Conservation (phyloP, 2,113 vertebrate genomes). For the Gallinago undulata region DNA sequence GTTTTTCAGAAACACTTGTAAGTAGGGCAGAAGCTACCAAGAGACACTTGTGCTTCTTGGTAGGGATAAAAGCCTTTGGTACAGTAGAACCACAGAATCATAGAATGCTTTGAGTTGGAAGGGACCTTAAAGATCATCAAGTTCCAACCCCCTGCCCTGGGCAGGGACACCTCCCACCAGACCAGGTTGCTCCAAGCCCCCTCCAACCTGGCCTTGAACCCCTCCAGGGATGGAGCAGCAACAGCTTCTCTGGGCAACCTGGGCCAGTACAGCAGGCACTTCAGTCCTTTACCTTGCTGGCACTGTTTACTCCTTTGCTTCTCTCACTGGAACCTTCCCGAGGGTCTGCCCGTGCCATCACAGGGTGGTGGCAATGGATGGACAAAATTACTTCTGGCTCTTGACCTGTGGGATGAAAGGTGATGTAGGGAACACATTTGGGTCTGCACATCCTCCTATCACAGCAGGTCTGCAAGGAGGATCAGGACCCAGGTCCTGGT, state of each 20-base stretch:
- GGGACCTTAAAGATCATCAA: too few species aligned
- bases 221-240: too few species aligned
- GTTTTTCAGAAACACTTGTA: background rate
- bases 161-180: too few species aligned
- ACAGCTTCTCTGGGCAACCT: too few species aligned
- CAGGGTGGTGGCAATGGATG: background rate
- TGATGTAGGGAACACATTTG: background rate
- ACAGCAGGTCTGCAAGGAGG: fast-evolving
- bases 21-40: background rate
- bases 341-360: background rate
- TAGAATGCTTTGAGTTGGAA: too few species aligned
- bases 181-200: too few species aligned
- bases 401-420: background rate
- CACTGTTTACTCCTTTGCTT: background rate
- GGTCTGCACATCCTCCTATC: fast-evolving
- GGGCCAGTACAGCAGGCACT: fast-evolving
- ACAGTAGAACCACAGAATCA: too few species aligned
- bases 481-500: background rate
- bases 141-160: too few species aligned
- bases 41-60: background rate
- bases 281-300: background rate
- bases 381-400: background rate
- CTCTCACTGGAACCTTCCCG: background rate
- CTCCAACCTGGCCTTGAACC: too few species aligned
- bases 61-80: background rate